These are phyloP conservation scores for Schizopygopsis pylzovi DNA, from an alignment of 2,797 vertebrate species.

Conservation along the genomic window DNA sequence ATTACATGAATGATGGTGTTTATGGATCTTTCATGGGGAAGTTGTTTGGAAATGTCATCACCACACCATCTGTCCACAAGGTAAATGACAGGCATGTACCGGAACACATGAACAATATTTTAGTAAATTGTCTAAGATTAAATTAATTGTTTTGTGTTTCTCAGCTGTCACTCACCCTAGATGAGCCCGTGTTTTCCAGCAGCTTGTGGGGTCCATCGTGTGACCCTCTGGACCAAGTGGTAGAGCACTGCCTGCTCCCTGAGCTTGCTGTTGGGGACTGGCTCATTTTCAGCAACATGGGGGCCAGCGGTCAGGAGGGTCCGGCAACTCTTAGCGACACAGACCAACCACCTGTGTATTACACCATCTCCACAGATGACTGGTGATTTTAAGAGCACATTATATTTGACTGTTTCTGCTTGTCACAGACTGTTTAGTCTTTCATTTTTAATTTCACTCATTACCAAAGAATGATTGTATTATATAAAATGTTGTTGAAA, in stretches of 20 bases:
- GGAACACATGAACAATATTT: neutral
- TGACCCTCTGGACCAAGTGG: slow-evolving; percentile 94
- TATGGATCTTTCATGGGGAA: slow-evolving; percentile 96
- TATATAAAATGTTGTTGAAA: neutral
- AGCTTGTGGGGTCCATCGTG: slow-evolving; percentile 96
- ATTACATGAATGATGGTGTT: slow-evolving; percentile 97
- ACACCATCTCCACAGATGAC: slow-evolving; percentile 90
- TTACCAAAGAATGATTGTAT: neutral
- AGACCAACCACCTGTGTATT: slow-evolving; percentile 88
- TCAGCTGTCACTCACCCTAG: slow-evolving; percentile 70
- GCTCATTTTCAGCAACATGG: slow-evolving; percentile 97
- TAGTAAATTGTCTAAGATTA: neutral
- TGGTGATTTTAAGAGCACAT: slow-evolving; percentile 79
- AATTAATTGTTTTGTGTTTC: slow-evolving; percentile 8
- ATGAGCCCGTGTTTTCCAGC: slow-evolving; percentile 90
- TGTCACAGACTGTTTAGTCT: neutral
- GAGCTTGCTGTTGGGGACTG: slow-evolving; percentile 95
- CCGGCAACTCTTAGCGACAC: slow-evolving; percentile 82
- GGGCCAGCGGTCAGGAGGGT: slow-evolving; percentile 84
- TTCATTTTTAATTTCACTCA: neutral
- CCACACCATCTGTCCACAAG: slow-evolving; percentile 94
- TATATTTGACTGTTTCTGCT: neutral
- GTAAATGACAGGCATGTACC: slow-evolving; percentile 64
- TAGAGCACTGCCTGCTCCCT: slow-evolving; percentile 94
- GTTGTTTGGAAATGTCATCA: slow-evolving; percentile 89